These are phyloP conservation scores for Punctoribates punctum DNA, from an alignment of 2,888 invertebrate species.

Conservation along the genomic window DNA sequence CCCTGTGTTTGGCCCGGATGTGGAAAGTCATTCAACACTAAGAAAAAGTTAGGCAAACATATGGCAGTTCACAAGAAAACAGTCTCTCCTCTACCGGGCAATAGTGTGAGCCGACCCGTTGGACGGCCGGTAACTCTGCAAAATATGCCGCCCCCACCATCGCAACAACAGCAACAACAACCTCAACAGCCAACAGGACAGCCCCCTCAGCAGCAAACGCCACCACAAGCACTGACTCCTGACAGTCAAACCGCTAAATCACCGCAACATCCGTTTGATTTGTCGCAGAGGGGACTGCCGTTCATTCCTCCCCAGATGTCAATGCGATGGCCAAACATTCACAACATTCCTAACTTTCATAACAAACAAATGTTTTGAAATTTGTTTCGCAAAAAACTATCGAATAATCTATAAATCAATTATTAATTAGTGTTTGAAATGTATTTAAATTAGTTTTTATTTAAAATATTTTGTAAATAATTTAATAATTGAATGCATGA, in stretches of 20 bases:
- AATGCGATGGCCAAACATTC: too few relatives aligned
- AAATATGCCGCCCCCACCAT: not conserved
- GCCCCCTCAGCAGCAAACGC: not conserved
- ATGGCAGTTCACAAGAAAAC: constrained; percentile 5
- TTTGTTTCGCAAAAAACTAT: too few relatives aligned
- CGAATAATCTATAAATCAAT: too few relatives aligned
- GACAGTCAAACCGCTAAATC: not conserved
- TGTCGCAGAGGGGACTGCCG: not conserved
- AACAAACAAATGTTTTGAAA: too few relatives aligned
- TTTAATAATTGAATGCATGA: too few relatives aligned
- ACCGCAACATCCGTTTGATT: constrained; percentile 2
- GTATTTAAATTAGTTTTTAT: too few relatives aligned
- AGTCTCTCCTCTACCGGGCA: too few relatives aligned
- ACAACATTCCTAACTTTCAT: too few relatives aligned
- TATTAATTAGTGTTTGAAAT: too few relatives aligned
- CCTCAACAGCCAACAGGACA: not conserved
- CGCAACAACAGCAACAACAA: not conserved
- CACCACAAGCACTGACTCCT: not conserved
- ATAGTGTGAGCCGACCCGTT: not conserved
- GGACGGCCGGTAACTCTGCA: not conserved
- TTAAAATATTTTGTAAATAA: too few relatives aligned
- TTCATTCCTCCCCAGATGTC: too few relatives aligned
- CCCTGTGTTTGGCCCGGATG: constrained; percentile 18
- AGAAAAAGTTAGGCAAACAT: constrained; percentile 2
- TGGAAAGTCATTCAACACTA: not conserved